Conservation (phyloP, 2,797 vertebrate species). For the Argya squamiceps region DNA sequence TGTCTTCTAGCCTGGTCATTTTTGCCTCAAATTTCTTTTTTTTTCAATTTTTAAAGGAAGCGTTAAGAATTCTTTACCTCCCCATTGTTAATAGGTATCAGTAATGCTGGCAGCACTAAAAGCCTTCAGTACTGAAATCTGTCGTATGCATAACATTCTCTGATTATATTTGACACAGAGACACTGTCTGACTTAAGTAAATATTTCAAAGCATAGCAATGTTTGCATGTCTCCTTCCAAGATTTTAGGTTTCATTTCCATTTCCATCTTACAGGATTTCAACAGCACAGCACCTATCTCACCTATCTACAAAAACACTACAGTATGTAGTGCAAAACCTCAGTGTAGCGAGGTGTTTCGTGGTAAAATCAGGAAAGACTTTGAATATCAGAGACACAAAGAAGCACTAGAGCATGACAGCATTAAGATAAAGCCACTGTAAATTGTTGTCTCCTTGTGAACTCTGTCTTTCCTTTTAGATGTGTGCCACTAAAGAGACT, state of each 20-base stretch:
- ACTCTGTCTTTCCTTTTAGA: background rate
- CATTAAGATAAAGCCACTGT: background rate
- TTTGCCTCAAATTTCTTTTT: background rate
- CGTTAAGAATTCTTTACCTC: background rate
- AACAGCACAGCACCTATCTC: background rate
- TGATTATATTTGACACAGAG: background rate
- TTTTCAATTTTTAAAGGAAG: background rate
- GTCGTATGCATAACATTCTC: fast-evolving
- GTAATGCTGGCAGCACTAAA: background rate
- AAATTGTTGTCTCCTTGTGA: background rate
- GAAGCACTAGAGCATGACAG: background rate
- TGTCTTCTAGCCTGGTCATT: background rate
- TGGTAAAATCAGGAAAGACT: background rate
- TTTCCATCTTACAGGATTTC: background rate
- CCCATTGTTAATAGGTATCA: background rate
- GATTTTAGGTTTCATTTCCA: background rate
- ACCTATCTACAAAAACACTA: background rate
- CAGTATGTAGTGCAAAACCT: background rate
- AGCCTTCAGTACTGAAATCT: background rate
- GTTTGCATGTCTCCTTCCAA: background rate
- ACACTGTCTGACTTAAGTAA: background rate
- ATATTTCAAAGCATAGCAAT: fast-evolving
- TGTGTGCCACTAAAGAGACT: background rate
- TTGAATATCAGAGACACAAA: background rate
- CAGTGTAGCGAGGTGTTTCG: background rate